phyloP scores from a whole-genome alignment of 2,797 vertebrate genomes.

The Lophius americanus region DNA sequence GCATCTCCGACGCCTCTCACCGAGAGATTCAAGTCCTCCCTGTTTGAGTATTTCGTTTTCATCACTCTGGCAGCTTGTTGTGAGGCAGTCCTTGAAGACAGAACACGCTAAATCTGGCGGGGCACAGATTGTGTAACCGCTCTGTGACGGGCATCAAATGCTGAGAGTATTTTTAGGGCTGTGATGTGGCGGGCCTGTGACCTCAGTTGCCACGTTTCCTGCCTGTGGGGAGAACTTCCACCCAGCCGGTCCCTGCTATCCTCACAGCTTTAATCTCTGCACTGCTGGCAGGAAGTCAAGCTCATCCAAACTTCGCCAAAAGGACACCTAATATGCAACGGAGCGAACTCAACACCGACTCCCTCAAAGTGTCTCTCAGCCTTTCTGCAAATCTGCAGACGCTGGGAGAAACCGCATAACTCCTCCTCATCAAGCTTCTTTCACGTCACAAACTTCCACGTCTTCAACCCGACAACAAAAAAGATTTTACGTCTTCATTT shows the following conservation, averaged over 20 bases:
- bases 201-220: constrained; percentile 67
- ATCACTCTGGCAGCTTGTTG: constrained; percentile 56
- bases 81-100: constrained; percentile 58
- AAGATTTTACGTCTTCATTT: too few species aligned
- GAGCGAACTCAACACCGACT: constrained; percentile 61
- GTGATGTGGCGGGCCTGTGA: constrained; percentile 72
- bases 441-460: too few species aligned
- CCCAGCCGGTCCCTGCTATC: constrained; percentile 66
- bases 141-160: constrained; percentile 74
- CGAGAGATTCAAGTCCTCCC: constrained; percentile 42
- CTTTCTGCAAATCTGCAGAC: constrained; percentile 62
- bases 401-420: constrained; percentile 30
- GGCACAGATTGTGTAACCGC: constrained; percentile 72
- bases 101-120: constrained; percentile 57
- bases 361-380: constrained; percentile 67
- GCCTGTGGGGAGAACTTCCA: constrained; percentile 68
- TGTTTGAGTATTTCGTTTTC: constrained; percentile 38
- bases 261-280: constrained; percentile 70
- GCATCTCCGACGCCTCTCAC: constrained; percentile 60
- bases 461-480: too few species aligned
- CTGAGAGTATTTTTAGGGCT: constrained; percentile 80
- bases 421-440: too few species aligned
- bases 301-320: constrained; percentile 73
- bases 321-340: constrained; percentile 67
- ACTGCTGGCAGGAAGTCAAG: constrained; percentile 68